Conservation (phyloP, 2,797 vertebrate genomes). For the Scyliorhinus canicula region DNA sequence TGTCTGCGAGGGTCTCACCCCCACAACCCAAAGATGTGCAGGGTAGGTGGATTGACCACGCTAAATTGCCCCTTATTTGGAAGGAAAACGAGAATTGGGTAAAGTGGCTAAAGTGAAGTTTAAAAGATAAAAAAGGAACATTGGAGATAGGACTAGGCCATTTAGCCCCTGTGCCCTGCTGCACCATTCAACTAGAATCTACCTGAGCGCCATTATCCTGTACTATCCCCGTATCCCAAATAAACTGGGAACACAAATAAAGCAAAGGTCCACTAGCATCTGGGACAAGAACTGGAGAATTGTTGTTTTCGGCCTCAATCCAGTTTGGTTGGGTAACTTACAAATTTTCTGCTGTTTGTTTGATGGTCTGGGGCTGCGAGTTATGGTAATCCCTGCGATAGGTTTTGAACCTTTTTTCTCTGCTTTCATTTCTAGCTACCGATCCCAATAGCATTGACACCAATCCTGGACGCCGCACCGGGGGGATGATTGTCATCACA, state of each 20-base stretch:
- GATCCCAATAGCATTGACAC: slow-evolving; percentile 47
- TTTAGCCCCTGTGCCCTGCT: too few relatives aligned
- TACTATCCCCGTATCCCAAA: neutral
- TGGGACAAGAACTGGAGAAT: neutral
- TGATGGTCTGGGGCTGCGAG: neutral
- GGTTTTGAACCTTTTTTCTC: neutral
- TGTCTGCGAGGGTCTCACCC: too few relatives aligned
- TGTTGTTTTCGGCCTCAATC: neutral
- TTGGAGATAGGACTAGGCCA: too few relatives aligned
- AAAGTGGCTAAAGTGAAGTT: too few relatives aligned
- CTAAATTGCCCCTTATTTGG: too few relatives aligned
- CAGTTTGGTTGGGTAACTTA: neutral
- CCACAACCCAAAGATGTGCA: too few relatives aligned
- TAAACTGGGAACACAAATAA: neutral
- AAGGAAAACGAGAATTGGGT: too few relatives aligned
- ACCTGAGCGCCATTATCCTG: too few relatives aligned
- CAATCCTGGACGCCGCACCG: slow-evolving; percentile 23
- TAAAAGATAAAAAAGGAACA: too few relatives aligned
- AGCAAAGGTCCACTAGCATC: neutral
- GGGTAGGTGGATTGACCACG: too few relatives aligned
- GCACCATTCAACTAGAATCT: too few relatives aligned
- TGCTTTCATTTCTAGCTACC: slow-evolving; percentile 42
- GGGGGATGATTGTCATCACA: slow-evolving; percentile 50
- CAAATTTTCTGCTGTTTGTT: neutral
- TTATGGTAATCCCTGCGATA: too few relatives aligned